Conservation (phyloP, 2,888 invertebrate species). For the Erannis defoliaria region DNA sequence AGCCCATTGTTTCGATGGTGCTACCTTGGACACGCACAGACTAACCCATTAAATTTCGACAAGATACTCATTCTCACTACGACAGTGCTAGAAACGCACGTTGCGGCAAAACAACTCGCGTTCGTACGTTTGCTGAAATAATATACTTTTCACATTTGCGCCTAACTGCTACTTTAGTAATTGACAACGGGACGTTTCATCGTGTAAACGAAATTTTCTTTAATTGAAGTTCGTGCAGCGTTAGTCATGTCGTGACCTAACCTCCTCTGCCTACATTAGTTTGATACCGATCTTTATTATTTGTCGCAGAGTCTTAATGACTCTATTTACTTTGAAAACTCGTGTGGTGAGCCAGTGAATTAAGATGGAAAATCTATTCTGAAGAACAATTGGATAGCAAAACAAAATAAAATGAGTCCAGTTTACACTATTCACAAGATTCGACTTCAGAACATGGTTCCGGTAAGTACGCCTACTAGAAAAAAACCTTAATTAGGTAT, state of each 20-base stretch:
- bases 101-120: slow-evolving; percentile 38
- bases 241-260: slow-evolving; percentile 68
- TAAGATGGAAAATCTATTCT: slow-evolving; percentile 44
- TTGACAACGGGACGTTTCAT: slow-evolving; percentile 56
- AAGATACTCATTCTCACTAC: slow-evolving; percentile 70
- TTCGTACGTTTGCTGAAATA: slow-evolving; percentile 30
- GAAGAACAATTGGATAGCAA: slow-evolving; percentile 23
- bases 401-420: slow-evolving; percentile 62
- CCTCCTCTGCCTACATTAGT: slow-evolving; percentile 74
- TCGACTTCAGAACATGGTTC: slow-evolving; percentile 62
- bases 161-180: slow-evolving; percentile 47
- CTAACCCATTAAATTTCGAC: slow-evolving; percentile 69
- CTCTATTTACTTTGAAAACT: slow-evolving; percentile 69
- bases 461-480: slow-evolving; percentile 61
- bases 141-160: slow-evolving; percentile 36
- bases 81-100: slow-evolving; percentile 61
- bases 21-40: slow-evolving; percentile 77
- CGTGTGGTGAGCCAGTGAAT: slow-evolving; percentile 56
- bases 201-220: slow-evolving; percentile 68
- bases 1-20: slow-evolving; percentile 76
- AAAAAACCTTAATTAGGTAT: not conserved
- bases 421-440: slow-evolving; percentile 73
- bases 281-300: slow-evolving; percentile 76
- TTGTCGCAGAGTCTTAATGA: slow-evolving; percentile 70
- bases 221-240: slow-evolving; percentile 73